Evolutionary conservation across 2,797 vertebrate species (phyloP).

Genomic region (Anabacerthia variegaticeps): DNA sequence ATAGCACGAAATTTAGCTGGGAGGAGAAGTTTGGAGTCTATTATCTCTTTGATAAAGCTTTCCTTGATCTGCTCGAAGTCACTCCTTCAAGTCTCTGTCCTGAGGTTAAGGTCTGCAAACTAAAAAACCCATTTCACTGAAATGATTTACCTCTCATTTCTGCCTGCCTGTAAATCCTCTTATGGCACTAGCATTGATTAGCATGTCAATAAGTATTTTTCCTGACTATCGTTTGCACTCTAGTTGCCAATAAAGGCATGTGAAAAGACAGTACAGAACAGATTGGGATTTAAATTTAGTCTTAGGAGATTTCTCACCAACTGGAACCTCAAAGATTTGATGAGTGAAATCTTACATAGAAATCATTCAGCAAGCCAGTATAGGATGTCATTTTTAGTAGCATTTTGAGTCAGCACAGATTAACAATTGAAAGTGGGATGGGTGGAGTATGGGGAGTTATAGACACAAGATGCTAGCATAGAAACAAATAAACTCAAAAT

Average conservation of each 20-base stretch:
- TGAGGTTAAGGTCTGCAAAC: slow-evolving; percentile 3
- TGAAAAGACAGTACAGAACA: not conserved
- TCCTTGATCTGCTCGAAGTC: slow-evolving; percentile 12
- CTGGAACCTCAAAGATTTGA: not conserved
- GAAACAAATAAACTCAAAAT: not conserved
- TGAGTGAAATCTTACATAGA: not conserved
- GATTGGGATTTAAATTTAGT: not conserved
- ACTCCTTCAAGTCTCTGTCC: not conserved
- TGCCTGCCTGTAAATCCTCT: not conserved
- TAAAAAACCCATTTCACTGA: not conserved
- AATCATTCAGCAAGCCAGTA: not conserved
- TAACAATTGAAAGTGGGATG: not conserved
- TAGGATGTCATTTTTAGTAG: not conserved
- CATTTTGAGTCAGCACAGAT: not conserved
- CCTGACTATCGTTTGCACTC: not conserved
- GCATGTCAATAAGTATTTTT: not conserved
- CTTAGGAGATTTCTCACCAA: not conserved
- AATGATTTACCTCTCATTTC: not conserved
- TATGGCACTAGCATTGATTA: not conserved
- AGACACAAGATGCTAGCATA: not conserved
- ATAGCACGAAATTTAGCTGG: not conserved
- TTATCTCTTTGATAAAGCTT: slow-evolving; percentile 4
- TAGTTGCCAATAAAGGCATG: not conserved
- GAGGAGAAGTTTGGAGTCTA: not conserved
- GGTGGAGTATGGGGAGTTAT: rapidly evolving